These are phyloP conservation scores for Pterois miles DNA, from an alignment of 2,797 vertebrate species.

Conservation along the genomic window DNA sequence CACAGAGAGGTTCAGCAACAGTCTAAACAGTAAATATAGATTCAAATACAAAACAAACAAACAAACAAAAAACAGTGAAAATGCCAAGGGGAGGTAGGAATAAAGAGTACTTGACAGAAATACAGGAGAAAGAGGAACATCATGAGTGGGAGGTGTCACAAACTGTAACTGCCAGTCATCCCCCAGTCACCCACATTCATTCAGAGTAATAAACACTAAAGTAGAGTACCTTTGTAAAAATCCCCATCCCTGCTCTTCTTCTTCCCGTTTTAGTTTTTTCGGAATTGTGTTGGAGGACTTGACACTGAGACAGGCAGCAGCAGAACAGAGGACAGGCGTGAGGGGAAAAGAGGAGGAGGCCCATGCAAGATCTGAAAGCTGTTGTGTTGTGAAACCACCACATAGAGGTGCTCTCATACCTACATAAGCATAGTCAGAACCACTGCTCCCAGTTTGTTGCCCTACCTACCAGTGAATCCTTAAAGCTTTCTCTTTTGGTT, in stretches of 20 bases:
- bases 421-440: slow-evolving; percentile 10
- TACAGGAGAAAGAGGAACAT: slow-evolving; percentile 40
- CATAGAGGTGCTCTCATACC: slow-evolving; percentile 42
- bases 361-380: slow-evolving; percentile 72
- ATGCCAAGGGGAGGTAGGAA: slow-evolving; percentile 75
- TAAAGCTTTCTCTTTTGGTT: background rate
- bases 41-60: slow-evolving; percentile 83
- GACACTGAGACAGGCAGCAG: slow-evolving; percentile 56
- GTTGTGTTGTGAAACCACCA: slow-evolving; percentile 56
- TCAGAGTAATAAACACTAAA: slow-evolving; percentile 74
- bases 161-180: slow-evolving; percentile 61
- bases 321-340: slow-evolving; percentile 32
- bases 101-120: slow-evolving; percentile 55
- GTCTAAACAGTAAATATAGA: slow-evolving; percentile 88
- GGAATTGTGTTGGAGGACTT: slow-evolving; percentile 61
- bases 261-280: slow-evolving; percentile 46
- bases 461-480: background rate
- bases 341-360: slow-evolving; percentile 4
- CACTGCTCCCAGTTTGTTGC: background rate
- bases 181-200: slow-evolving; percentile 59
- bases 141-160: slow-evolving; percentile 57
- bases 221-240: slow-evolving; percentile 71
- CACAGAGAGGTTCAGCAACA: slow-evolving; percentile 89
- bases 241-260: slow-evolving; percentile 22
- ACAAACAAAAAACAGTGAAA: slow-evolving; percentile 71